A percentile compares a stretch with the other conserved stretches of the same genome.
phyloP scores from a whole-genome alignment of 2,113 vertebrate genomes.

The Megaptera novaeangliae region DNA sequence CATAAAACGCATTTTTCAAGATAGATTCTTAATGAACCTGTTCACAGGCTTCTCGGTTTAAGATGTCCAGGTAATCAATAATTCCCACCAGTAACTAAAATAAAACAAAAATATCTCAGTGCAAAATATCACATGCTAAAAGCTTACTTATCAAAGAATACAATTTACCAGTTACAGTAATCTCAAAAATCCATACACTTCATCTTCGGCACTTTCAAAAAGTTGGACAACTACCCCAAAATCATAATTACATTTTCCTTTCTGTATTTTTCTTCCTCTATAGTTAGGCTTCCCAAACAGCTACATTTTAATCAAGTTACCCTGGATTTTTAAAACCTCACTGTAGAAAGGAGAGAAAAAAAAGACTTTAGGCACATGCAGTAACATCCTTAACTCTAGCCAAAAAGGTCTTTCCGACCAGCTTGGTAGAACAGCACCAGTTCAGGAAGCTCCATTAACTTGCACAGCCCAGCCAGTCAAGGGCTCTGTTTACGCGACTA shows the following conservation, averaged over 20 bases:
- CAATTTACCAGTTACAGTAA: neutral
- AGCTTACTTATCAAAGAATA: neutral
- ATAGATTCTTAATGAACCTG: conserved; percentile 69
- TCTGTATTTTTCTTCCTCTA: neutral
- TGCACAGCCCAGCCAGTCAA: neutral
- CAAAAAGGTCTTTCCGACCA: neutral
- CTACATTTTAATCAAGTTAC: neutral
- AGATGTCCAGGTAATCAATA: conserved; percentile 70
- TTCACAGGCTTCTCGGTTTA: conserved; percentile 67
- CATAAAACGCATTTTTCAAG: conserved; percentile 38
- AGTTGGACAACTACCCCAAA: neutral
- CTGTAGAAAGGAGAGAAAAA: neutral
- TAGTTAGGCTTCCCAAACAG: neutral
- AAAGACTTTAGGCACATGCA: neutral
- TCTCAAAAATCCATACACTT: neutral
- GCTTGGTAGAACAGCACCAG: neutral
- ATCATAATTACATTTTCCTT: neutral
- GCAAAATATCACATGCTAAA: neutral
- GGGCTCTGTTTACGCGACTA: neutral
- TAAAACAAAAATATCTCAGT: conserved; percentile 60
- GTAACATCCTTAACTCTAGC: neutral
- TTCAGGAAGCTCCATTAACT: neutral
- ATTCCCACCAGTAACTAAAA: conserved; percentile 75
- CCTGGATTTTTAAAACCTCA: neutral
- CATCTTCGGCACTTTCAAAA: conserved; percentile 24